A percentile compares a stretch with the other conserved stretches of the same genome.
These are phyloP conservation scores for Delphinus delphis DNA, from an alignment of 2,113 vertebrate genomes.

Conservation along the genomic window DNA sequence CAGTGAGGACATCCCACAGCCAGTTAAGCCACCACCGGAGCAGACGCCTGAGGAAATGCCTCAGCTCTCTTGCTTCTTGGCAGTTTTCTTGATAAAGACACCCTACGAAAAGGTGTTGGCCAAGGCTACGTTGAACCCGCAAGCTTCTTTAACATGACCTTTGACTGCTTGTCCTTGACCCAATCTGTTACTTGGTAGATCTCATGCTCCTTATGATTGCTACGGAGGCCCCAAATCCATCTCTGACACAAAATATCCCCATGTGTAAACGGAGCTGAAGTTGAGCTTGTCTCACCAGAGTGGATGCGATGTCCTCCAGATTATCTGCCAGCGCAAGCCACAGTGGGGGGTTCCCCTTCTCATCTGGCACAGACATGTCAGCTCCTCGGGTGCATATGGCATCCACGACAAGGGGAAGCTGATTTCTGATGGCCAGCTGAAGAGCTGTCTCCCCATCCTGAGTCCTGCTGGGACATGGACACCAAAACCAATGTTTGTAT, in stretches of 20 bases:
- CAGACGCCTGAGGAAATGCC: not conserved
- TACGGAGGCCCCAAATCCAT: not conserved
- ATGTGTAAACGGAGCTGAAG: not conserved
- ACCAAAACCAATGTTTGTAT: not conserved
- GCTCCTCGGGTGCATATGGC: conserved; percentile 97
- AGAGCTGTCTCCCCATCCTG: conserved; percentile 95
- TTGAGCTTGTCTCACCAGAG: conserved; percentile 88
- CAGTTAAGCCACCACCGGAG: not conserved
- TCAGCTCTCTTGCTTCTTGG: not conserved
- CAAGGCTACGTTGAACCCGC: not conserved
- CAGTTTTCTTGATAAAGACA: not conserved
- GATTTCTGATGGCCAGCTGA: conserved; percentile 96
- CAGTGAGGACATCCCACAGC: not conserved
- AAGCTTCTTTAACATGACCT: not conserved
- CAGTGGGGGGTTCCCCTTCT: conserved; percentile 94
- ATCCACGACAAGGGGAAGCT: conserved; percentile 97
- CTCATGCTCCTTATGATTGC: not conserved
- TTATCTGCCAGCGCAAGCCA: conserved; percentile 94
- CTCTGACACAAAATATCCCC: not conserved
- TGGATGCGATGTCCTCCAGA: conserved; percentile 97
- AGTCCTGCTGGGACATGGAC: conserved; percentile 84
- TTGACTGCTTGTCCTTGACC: not conserved
- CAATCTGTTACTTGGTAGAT: not conserved
- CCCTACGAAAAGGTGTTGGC: not conserved
- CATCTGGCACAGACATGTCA: conserved; percentile 96